phyloP scores from a whole-genome alignment of 2,797 vertebrate species.

The Florisuga fusca region DNA sequence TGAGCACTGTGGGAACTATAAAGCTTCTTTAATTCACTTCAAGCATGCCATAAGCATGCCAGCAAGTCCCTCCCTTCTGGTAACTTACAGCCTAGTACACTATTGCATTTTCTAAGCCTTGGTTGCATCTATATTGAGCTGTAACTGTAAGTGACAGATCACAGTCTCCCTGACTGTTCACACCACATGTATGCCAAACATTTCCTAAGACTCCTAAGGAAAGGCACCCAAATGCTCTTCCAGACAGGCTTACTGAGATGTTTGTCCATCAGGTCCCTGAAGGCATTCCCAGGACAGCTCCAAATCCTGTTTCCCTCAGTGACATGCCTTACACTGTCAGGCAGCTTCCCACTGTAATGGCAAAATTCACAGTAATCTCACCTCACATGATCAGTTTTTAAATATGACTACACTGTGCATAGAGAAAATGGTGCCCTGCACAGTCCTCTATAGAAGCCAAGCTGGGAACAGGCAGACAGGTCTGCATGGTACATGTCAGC shows the following conservation, averaged over 20 bases:
- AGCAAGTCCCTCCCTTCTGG: not conserved
- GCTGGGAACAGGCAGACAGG: not conserved
- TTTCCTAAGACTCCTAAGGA: not conserved
- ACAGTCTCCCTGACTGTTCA: not conserved
- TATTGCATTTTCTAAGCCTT: not conserved
- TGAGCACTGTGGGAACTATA: not conserved
- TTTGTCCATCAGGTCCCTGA: not conserved
- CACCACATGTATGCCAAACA: not conserved
- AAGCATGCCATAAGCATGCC: not conserved
- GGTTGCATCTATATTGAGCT: not conserved
- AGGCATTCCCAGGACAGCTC: not conserved
- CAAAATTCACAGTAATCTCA: not conserved
- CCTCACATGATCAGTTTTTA: not conserved
- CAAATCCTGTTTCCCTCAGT: not conserved
- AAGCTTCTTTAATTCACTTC: not conserved
- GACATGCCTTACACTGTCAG: fast-evolving
- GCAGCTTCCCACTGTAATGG: not conserved
- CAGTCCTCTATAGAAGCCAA: fast-evolving
- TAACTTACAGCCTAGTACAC: not conserved
- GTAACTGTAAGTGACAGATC: not conserved
- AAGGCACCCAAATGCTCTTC: not conserved
- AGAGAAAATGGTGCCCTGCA: not conserved
- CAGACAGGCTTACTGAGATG: not conserved
- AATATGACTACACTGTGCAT: not conserved
- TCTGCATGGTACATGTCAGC: not conserved